Conservation (phyloP, 2,113 vertebrate genomes). For the Otocyon megalotis region DNA sequence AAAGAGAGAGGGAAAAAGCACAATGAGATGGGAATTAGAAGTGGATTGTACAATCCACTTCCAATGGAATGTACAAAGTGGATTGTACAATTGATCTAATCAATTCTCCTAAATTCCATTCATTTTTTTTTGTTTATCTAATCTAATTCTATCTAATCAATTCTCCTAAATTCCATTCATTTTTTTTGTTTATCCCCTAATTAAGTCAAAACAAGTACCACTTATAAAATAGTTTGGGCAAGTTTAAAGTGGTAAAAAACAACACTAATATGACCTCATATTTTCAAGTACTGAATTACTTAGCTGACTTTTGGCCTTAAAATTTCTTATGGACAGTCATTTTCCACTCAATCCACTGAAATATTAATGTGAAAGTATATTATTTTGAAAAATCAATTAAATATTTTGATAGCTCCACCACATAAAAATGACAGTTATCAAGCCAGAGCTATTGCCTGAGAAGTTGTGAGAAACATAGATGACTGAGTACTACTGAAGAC, state of each 20-base stretch:
- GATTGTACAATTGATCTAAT: too few species aligned
- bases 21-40: background rate
- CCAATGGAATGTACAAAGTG: too few species aligned
- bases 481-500: background rate
- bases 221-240: conserved; percentile 29
- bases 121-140: too few species aligned
- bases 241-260: conserved; percentile 27
- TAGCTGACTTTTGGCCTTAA: background rate
- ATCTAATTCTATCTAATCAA: too few species aligned
- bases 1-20: background rate
- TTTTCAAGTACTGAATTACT: conserved; percentile 42
- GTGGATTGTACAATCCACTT: background rate
- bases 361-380: background rate
- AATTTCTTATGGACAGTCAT: background rate
- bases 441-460: background rate
- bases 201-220: background rate
- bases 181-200: conserved; percentile 9
- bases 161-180: conserved; percentile 4
- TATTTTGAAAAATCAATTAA: conserved; percentile 21
- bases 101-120: too few species aligned
- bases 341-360: background rate
- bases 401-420: background rate
- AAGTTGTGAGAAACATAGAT: background rate
- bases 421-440: background rate
- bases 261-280: background rate